Evolutionary conservation across 2,888 invertebrate species (phyloP).

Genomic region (Strigamia transsilvanica): DNA sequence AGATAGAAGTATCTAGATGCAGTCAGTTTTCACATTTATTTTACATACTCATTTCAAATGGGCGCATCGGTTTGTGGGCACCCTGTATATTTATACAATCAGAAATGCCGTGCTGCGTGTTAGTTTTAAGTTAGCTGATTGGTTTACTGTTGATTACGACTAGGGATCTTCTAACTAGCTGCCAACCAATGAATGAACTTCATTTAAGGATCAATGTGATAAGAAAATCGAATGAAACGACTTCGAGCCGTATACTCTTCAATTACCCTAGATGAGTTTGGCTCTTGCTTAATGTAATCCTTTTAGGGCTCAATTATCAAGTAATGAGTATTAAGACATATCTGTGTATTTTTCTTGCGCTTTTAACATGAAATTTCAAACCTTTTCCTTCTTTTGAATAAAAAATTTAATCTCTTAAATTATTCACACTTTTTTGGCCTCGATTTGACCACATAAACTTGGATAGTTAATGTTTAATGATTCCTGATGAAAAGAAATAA

Average conservation of each 20-base stretch:
- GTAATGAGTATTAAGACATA: slow-evolving; percentile 7
- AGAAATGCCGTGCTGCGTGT: too few species aligned
- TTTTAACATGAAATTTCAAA: background rate
- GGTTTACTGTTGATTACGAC: slow-evolving; percentile 25
- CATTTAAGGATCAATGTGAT: slow-evolving; percentile 40
- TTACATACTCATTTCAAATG: too few species aligned
- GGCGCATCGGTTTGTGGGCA: too few species aligned
- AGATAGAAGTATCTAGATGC: too few species aligned
- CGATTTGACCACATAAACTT: background rate
- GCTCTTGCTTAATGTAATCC: slow-evolving; percentile 39
- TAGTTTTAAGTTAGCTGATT: background rate
- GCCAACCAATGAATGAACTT: background rate
- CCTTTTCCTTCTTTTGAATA: background rate
- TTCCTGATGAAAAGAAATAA: too few species aligned
- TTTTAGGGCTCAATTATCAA: slow-evolving; percentile 37
- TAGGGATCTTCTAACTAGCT: slow-evolving; percentile 30
- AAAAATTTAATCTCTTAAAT: slow-evolving; percentile 6
- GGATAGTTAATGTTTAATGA: background rate
- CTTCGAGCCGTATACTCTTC: slow-evolving; percentile 6
- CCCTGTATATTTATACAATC: too few species aligned
- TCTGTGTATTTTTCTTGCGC: background rate
- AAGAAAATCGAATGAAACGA: slow-evolving; percentile 42
- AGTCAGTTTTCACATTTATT: too few species aligned
- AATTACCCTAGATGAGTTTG: slow-evolving; percentile 3
- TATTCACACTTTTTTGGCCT: background rate